These are phyloP conservation scores for Bombus pyrosoma DNA, from an alignment of 1,140 invertebrate species.

Conservation along the genomic window DNA sequence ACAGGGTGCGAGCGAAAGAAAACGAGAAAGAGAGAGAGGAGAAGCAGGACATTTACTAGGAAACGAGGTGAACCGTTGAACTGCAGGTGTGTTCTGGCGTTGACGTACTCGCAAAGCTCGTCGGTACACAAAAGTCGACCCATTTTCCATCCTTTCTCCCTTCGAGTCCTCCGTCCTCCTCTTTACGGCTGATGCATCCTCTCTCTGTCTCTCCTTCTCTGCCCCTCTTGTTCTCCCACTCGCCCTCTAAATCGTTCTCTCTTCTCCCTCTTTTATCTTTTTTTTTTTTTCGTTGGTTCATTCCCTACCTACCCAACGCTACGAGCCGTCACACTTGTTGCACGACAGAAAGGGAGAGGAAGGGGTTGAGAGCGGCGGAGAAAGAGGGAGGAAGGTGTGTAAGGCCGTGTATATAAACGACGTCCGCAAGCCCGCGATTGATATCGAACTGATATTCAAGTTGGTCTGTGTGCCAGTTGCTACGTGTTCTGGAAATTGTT, in stretches of 20 bases:
- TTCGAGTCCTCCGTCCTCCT: slow-evolving; percentile 11
- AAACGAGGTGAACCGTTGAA: slow-evolving; percentile 37
- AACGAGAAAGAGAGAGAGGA: too few relatives aligned
- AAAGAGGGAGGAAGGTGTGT: slow-evolving; percentile 28
- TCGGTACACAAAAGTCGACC: slow-evolving; percentile 71
- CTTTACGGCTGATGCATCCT: slow-evolving; percentile 6
- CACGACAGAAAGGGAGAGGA: slow-evolving; percentile 62
- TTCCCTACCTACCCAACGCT: slow-evolving; percentile 44
- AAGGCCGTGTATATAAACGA: slow-evolving; percentile 41
- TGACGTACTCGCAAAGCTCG: slow-evolving; percentile 63
- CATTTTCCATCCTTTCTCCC: slow-evolving; percentile 59
- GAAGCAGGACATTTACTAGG: slow-evolving; percentile 25
- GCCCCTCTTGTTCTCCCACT: neutral
- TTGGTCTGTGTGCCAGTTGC: neutral
- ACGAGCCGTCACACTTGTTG: slow-evolving; percentile 71
- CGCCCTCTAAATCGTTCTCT: slow-evolving; percentile 23
- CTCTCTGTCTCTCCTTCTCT: neutral
- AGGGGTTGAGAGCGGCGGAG: slow-evolving; percentile 14
- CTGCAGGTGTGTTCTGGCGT: slow-evolving; percentile 59
- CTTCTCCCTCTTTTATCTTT: neutral
- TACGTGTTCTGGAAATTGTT: neutral
- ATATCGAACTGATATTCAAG: slow-evolving; percentile 21
- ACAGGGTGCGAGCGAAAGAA: neutral
- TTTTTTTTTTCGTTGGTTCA: slow-evolving; percentile 50
- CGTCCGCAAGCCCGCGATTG: slow-evolving; percentile 31